Conservation (phyloP, 1,140 invertebrate genomes). For the Ectropis grisescens region DNA sequence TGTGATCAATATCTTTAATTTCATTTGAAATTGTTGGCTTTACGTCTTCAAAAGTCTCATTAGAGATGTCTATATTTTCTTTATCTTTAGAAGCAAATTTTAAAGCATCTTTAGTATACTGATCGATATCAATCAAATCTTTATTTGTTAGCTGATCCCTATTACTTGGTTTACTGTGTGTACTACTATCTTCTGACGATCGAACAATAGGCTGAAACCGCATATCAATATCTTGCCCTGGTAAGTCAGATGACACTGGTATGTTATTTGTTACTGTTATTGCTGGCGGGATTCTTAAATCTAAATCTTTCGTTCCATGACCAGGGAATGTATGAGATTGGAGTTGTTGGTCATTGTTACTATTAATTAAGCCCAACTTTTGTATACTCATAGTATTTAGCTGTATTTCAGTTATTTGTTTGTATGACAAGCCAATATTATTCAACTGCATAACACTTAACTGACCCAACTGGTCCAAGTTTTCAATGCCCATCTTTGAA, state of each 20-base stretch:
- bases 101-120: constrained; percentile 67
- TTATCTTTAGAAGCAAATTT: constrained; percentile 65
- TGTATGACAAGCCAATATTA: constrained; percentile 70
- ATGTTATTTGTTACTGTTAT: constrained; percentile 30
- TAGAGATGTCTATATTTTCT: constrained; percentile 56
- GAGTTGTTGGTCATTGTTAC: constrained; percentile 34
- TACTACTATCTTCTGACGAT: constrained; percentile 25
- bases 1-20: constrained; percentile 67
- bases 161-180: constrained; percentile 15
- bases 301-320: constrained; percentile 54
- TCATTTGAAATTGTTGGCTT: constrained; percentile 35
- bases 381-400: constrained; percentile 71
- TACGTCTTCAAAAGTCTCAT: constrained; percentile 43
- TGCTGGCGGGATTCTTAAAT: constrained; percentile 56
- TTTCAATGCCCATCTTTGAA: constrained; percentile 70
- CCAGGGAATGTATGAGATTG: constrained; percentile 17
- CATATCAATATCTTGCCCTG: constrained; percentile 70
- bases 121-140: constrained; percentile 66
- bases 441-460: constrained; percentile 72
- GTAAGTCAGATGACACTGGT: constrained; percentile 29
- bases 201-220: constrained; percentile 48
- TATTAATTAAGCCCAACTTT: constrained; percentile 66
- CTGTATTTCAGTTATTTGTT: constrained; percentile 73
- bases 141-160: constrained; percentile 35
- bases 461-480: constrained; percentile 71